phyloP scores from a whole-genome alignment of 2,113 vertebrate genomes.

The Etheostoma spectabile region DNA sequence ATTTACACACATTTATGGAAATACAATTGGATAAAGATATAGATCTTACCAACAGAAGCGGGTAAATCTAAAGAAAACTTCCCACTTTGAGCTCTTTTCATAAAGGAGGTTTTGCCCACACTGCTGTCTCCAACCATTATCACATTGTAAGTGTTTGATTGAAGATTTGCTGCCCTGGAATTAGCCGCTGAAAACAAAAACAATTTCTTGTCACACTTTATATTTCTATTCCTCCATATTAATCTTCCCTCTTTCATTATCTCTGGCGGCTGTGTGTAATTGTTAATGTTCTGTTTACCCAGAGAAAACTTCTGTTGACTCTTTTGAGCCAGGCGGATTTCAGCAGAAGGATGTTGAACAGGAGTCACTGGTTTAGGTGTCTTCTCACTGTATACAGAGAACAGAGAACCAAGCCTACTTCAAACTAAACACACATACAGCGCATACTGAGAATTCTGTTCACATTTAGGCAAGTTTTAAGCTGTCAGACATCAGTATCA shows the following conservation, averaged over 20 bases:
- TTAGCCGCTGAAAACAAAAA: slow-evolving; percentile 30
- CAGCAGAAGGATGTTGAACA: not conserved
- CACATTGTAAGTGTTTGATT: slow-evolving; percentile 86
- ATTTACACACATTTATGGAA: not conserved
- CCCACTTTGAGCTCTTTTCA: slow-evolving; percentile 85
- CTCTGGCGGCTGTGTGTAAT: not conserved
- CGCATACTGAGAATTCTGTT: too few relatives aligned
- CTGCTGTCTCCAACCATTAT: slow-evolving; percentile 90
- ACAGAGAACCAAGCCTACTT: too few relatives aligned
- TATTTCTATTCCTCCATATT: not conserved
- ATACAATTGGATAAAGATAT: not conserved
- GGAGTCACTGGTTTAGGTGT: slow-evolving; percentile 6
- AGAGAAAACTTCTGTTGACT: slow-evolving; percentile 19
- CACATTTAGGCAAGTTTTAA: too few relatives aligned
- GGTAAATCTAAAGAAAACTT: slow-evolving; percentile 78
- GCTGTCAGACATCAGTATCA: too few relatives aligned
- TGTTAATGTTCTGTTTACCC: slow-evolving; percentile 49
- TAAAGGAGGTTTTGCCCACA: slow-evolving; percentile 95
- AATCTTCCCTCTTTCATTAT: not conserved
- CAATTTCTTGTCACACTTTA: not conserved
- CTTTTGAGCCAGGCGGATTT: slow-evolving; percentile 19
- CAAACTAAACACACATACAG: too few relatives aligned
- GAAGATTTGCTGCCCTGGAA: not conserved
- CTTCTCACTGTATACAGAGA: slow-evolving; percentile 49
- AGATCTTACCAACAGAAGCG: slow-evolving; percentile 89